Conservation (phyloP, 2,797 vertebrate genomes). For the Dendrocincla fuliginosa region DNA sequence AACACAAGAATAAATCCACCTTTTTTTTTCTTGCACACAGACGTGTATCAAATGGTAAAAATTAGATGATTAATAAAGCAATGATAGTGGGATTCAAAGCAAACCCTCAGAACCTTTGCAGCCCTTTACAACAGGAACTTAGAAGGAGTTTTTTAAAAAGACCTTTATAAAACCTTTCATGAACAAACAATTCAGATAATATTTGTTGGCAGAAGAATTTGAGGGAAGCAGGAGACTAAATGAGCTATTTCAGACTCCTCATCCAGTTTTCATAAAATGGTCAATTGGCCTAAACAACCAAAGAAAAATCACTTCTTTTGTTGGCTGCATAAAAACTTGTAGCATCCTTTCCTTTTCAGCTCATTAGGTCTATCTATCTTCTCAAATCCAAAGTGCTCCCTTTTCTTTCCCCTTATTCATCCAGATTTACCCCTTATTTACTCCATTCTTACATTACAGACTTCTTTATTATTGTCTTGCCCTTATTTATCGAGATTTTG, state of each 20-base stretch:
- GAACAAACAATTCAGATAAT: conserved; percentile 51
- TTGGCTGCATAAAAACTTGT: not conserved
- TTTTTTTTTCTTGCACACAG: not conserved
- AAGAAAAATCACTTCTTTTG: not conserved
- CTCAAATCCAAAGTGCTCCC: not conserved
- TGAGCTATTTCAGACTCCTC: not conserved
- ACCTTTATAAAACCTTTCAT: conserved; percentile 38
- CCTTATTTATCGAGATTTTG: not conserved
- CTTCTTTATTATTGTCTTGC: not conserved
- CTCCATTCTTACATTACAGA: not conserved
- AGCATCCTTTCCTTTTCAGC: not conserved
- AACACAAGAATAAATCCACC: too few species aligned
- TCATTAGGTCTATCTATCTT: not conserved
- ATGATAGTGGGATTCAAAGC: conserved; percentile 6
- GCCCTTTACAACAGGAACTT: not conserved
- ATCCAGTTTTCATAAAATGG: not conserved
- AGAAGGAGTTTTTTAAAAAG: conserved; percentile 14
- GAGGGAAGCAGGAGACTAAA: conserved; percentile 30
- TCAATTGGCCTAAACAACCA: not conserved
- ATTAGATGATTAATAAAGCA: conserved; percentile 36
- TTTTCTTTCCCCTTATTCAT: not conserved
- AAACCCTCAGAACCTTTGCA: conserved; percentile 54
- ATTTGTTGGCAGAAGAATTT: conserved; percentile 44
- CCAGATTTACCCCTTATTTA: not conserved
- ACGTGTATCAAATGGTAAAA: conserved; percentile 51